Percentiles rank a stretch among this genome's conserved stretches.
phyloP scores from a whole-genome alignment of 2,888 invertebrate genomes.

The Leucania comma region DNA sequence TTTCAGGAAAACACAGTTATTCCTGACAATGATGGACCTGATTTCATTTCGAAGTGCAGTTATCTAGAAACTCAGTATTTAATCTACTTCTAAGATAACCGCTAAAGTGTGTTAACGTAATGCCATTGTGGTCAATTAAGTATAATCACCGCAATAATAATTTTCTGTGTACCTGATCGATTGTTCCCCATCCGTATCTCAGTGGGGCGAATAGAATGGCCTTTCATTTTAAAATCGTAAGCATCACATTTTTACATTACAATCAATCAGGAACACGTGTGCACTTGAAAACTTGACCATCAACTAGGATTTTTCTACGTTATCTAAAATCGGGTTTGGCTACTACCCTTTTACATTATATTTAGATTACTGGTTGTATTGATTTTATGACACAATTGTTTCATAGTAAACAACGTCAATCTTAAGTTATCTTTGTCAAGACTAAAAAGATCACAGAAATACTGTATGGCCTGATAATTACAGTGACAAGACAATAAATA shows the following conservation, averaged over 20 bases:
- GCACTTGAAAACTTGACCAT: neutral
- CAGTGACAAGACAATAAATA: slow-evolving; percentile 51
- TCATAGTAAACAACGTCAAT: slow-evolving; percentile 48
- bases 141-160: slow-evolving; percentile 16
- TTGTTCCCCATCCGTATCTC: neutral
- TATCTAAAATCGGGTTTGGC: slow-evolving; percentile 24
- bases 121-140: slow-evolving; percentile 20
- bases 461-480: slow-evolving; percentile 67
- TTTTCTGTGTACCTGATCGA: neutral
- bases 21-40: no score
- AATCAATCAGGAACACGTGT: neutral
- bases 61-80: slow-evolving; percentile 18
- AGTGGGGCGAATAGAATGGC: neutral
- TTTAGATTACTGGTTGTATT: slow-evolving; percentile 53
- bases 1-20: slow-evolving; percentile 27
- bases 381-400: slow-evolving; percentile 63
- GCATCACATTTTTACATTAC: neutral
- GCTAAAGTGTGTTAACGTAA: neutral
- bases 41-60: neutral
- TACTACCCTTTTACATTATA: slow-evolving; percentile 29
- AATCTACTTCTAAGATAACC: slow-evolving; percentile 15
- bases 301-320: neutral
- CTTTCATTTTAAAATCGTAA: neutral
- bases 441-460: slow-evolving; percentile 73
- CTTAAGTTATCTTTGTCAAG: slow-evolving; percentile 55